phyloP scores from a whole-genome alignment of 2,888 invertebrate species.

The Stictocephala bisonia region DNA sequence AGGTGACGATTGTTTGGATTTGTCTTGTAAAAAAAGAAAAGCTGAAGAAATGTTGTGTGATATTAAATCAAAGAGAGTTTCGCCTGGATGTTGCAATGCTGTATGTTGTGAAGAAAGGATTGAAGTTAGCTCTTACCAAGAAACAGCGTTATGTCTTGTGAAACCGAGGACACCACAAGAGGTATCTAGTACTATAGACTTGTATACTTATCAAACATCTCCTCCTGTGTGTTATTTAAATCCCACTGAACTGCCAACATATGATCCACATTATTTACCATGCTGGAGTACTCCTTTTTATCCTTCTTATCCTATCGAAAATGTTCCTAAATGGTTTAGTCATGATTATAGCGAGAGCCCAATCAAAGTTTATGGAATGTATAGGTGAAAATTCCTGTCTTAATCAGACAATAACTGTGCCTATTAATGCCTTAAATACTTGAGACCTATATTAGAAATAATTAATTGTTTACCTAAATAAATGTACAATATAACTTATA shows the following conservation, averaged over 20 bases:
- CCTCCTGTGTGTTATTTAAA: slow-evolving; percentile 43
- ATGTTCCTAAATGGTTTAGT: slow-evolving; percentile 47
- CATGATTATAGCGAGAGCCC: slow-evolving; percentile 40
- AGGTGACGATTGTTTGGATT: slow-evolving; percentile 57
- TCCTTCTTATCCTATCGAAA: slow-evolving; percentile 28
- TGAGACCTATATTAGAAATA: not conserved
- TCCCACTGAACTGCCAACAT: slow-evolving; percentile 44
- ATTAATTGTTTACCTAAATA: not conserved
- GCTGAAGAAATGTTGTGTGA: slow-evolving; percentile 54
- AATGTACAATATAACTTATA: not conserved
- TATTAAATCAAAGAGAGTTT: slow-evolving; percentile 42
- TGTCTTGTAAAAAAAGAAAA: slow-evolving; percentile 60
- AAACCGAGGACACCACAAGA: slow-evolving; percentile 61
- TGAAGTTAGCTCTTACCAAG: slow-evolving; percentile 60
- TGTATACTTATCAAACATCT: slow-evolving; percentile 43
- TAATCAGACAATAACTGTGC: slow-evolving; percentile 9
- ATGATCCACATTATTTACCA: slow-evolving; percentile 45
- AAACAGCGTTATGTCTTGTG: slow-evolving; percentile 65
- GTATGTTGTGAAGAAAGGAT: slow-evolving; percentile 26
- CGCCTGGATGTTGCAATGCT: slow-evolving; percentile 23
- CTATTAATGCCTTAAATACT: too few relatives aligned
- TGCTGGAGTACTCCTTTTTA: slow-evolving; percentile 43
- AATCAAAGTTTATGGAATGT: slow-evolving; percentile 48
- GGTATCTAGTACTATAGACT: slow-evolving; percentile 49
- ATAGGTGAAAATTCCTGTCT: slow-evolving; percentile 40